Conservation (phyloP, 2,797 vertebrate species). For the Argentina silus region DNA sequence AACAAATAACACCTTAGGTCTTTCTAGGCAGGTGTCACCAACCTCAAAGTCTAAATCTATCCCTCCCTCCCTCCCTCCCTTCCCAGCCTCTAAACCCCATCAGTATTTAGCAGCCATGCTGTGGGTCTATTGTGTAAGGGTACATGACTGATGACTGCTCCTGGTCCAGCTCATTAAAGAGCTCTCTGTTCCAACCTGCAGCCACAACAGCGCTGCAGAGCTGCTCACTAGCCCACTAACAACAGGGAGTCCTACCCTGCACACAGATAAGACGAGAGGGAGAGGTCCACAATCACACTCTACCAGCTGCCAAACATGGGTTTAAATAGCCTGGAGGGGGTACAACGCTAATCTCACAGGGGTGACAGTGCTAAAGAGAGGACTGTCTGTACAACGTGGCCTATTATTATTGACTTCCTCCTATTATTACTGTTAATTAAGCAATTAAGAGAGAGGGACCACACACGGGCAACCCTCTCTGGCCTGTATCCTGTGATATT, state of each 20-base stretch:
- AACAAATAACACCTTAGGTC: background rate
- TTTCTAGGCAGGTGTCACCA: background rate
- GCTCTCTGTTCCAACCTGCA: constrained; percentile 14
- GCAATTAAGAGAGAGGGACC: constrained; percentile 4
- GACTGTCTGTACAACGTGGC: constrained; percentile 37
- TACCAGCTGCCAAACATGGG: background rate
- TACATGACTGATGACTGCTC: constrained; percentile 53
- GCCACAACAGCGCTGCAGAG: background rate
- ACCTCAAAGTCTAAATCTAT: background rate
- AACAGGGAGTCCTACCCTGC: background rate
- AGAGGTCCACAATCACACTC: constrained; percentile 17
- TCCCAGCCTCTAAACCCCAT: background rate
- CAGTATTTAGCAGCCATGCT: background rate
- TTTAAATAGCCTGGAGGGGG: background rate
- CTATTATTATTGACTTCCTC: constrained; percentile 30
- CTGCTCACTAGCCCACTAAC: background rate
- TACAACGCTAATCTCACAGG: background rate
- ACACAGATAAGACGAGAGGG: constrained; percentile 5
- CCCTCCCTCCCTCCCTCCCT: background rate
- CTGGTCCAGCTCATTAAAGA: constrained; percentile 37
- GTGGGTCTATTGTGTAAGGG: constrained; percentile 47
- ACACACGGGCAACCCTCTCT: constrained; percentile 1
- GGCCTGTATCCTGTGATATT: constrained; percentile 15
- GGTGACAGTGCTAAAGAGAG: constrained; percentile 34
- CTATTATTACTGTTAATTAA: constrained; percentile 17